Percentiles rank a stretch among this genome's conserved stretches.
phyloP scores from a whole-genome alignment of 1,140 invertebrate genomes.

The Pararge aegeria region DNA sequence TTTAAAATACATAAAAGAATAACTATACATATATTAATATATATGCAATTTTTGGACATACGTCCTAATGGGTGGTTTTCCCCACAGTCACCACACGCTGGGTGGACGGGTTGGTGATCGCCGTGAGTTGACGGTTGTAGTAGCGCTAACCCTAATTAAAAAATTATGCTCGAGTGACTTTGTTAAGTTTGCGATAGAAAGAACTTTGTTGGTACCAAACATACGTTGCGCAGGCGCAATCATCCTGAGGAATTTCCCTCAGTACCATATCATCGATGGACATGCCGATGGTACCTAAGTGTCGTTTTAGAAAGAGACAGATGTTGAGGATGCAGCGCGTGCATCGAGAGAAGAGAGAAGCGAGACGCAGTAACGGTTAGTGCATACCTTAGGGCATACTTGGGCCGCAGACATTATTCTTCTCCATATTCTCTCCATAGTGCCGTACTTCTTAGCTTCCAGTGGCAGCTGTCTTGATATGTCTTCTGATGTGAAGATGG shows the following conservation, averaged over 20 bases:
- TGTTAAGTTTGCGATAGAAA: too few species aligned
- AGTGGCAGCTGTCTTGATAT: slow-evolving; percentile 87
- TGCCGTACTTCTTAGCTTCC: slow-evolving; percentile 88
- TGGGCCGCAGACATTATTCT: slow-evolving; percentile 86
- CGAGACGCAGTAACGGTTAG: slow-evolving; percentile 58
- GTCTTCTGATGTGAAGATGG: slow-evolving; percentile 91
- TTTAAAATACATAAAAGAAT: too few species aligned
- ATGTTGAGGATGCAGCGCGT: slow-evolving; percentile 23
- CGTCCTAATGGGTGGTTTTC: too few species aligned
- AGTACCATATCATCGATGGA: slow-evolving; percentile 53
- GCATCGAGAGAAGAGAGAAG: too few species aligned
- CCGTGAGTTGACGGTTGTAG: too few species aligned
- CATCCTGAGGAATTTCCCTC: slow-evolving; percentile 33
- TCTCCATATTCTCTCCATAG: slow-evolving; percentile 88
- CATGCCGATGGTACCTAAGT: slow-evolving; percentile 44
- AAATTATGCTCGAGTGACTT: too few species aligned
- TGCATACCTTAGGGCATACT: slow-evolving; percentile 83
- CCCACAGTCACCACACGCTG: too few species aligned
- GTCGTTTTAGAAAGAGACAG: slow-evolving; percentile 46
- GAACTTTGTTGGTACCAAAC: slow-evolving; percentile 3
- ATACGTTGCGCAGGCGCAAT: slow-evolving; percentile 32
- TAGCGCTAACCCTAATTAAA: too few species aligned
- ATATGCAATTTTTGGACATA: too few species aligned
- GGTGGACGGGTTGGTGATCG: too few species aligned
- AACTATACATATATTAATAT: too few species aligned